Percentiles rank a stretch among this genome's conserved stretches.
Evolutionary conservation across 2,113 vertebrate genomes (phyloP).

Genomic region (Osmerus mordax): DNA sequence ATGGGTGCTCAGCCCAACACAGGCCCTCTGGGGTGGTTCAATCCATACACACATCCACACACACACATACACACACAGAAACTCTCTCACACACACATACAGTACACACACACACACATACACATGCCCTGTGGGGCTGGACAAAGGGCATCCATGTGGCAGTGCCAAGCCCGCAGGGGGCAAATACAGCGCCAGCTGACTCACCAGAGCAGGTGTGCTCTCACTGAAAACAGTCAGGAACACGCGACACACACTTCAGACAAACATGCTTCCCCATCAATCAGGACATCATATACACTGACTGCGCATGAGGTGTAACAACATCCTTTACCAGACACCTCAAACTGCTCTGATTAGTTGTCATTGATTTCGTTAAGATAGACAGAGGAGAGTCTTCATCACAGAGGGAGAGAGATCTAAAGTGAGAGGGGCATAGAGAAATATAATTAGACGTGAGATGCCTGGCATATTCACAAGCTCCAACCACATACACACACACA

Average conservation of each 20-base stretch:
- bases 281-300: not conserved
- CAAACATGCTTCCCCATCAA: conserved; percentile 15
- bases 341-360: conserved; percentile 38
- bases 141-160: conserved; percentile 7
- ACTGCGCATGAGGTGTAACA: not conserved
- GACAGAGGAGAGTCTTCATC: conserved; percentile 19
- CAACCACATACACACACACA: not conserved
- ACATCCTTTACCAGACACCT: not conserved
- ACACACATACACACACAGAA: not conserved
- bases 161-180: not conserved
- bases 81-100: conserved; percentile 5
- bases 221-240: not conserved
- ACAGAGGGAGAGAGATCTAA: not conserved
- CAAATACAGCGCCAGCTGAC: conserved; percentile 3
- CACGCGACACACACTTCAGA: not conserved
- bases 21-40: not conserved
- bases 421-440: not conserved
- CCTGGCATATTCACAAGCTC: not conserved
- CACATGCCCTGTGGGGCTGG: not conserved
- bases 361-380: not conserved
- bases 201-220: not conserved
- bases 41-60: not conserved
- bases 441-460: not conserved
- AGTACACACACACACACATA: not conserved
- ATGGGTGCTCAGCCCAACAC: not conserved